phyloP scores from a whole-genome alignment of 2,888 invertebrate genomes.

The Micoletzkya japonica region DNA sequence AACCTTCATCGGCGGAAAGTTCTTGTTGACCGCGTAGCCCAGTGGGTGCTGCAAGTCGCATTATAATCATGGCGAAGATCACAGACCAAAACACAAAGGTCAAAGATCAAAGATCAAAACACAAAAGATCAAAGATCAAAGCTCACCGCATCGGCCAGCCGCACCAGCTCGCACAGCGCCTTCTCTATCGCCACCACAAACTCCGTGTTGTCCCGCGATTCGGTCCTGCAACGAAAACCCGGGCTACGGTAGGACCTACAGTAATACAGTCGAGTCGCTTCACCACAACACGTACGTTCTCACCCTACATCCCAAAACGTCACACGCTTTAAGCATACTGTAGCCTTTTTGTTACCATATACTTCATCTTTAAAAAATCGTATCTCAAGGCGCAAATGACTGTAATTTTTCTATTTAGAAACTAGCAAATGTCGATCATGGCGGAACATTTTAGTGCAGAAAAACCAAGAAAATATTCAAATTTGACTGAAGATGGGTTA shows the following conservation, averaged over 20 bases:
- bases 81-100: background rate
- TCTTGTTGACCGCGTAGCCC: constrained; percentile 29
- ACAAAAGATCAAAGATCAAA: background rate
- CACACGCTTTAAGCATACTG: no score
- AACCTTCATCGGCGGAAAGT: constrained; percentile 40
- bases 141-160: constrained; percentile 18
- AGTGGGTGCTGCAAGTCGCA: constrained; percentile 23
- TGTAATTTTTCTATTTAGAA: no score
- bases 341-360: no score
- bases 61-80: background rate
- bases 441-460: no score
- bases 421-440: no score
- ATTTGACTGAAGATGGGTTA: no score
- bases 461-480: no score
- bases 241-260: background rate
- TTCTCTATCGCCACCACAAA: constrained; percentile 22
- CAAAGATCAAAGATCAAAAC: background rate
- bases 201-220: constrained; percentile 6
- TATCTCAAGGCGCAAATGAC: no score
- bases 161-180: constrained; percentile 18
- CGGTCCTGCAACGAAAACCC: constrained; percentile 5
- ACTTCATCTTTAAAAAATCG: no score
- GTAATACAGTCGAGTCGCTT: no score
- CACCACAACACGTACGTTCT: no score
- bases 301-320: no score